Conservation (phyloP, 2,888 invertebrate genomes). For the Ischnura elegans region DNA sequence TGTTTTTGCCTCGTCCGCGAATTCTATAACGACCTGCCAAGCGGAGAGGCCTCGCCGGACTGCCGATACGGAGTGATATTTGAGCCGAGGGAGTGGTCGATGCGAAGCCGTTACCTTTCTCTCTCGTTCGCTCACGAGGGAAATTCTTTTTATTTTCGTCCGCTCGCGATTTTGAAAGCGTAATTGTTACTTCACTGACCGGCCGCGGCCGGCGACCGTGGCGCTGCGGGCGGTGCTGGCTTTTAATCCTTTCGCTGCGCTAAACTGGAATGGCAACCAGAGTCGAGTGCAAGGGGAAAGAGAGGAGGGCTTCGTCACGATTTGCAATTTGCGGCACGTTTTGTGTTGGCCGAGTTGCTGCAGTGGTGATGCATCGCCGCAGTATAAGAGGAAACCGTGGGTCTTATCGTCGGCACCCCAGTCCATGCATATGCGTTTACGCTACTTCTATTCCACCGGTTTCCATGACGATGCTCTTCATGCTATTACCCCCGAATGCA, state of each 20-base stretch:
- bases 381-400: background rate
- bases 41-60: background rate
- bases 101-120: too few relatives aligned
- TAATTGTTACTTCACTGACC: constrained; percentile 21
- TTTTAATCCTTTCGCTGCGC: background rate
- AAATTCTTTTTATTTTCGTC: background rate
- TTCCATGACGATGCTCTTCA: too few relatives aligned
- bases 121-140: background rate
- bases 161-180: constrained; percentile 5
- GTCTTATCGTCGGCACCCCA: too few relatives aligned
- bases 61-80: constrained; percentile 9
- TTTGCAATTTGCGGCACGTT: background rate
- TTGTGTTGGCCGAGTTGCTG: too few relatives aligned
- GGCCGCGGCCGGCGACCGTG: background rate
- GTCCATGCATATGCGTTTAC: too few relatives aligned
- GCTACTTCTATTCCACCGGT: too few relatives aligned
- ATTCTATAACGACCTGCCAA: background rate
- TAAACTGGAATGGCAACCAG: background rate
- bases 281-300: background rate
- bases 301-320: background rate
- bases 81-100: background rate
- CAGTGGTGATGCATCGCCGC: background rate
- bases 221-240: background rate
- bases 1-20: too few relatives aligned
- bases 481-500: too few relatives aligned